Base-by-base conservation (phyloP, 2,797 vertebrate species). In the Acanthornis magna region DNA sequence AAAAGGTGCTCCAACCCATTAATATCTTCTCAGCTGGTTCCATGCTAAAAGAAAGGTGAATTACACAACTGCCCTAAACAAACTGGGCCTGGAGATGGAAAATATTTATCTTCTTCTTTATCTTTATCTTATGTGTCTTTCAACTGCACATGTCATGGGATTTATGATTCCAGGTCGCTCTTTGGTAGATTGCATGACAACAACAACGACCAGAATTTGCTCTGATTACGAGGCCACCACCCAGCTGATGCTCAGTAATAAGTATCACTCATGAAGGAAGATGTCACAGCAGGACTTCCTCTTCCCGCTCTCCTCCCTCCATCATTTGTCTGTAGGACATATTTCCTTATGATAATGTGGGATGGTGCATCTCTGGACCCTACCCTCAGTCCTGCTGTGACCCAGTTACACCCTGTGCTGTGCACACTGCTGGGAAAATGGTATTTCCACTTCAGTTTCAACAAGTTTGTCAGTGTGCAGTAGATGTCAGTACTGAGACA, bases 401-500 rank as follows among this genome's bases (percentile, higher is more conserved):
- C 19, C 15, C 42, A 62, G 23, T 48, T 60, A 30, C 26, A 50
- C 2, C 7, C 10, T 2, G 1, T 26, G 16, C 15, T 38, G 3
- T 47, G 27, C n/a, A 30, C 6, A 3, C 22, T 54, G 15, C 9
- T 57, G 43, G 18, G 8, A 73, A 67, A 9, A 22, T 34, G 18
- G 3, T 5, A 27, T 76, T 93, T 65, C 85, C 20, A 47, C 25
- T 19, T 15, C 36, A 78, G 45, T 84, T 84, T 88, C 43, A 84
- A 47, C 42, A 85, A 53, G 85, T 73, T 38, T 71, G 20, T 9
- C 61, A 55, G 23, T 34, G 55, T 79, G 67, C 87, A 88, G 85
- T 50, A 93, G 85, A n/a, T 91, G 89, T 91, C 91, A 95, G 66
- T 67, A 78, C 82, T 91, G 89, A 96, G 75, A 82, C 85, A 80